Percentiles rank a stretch among this genome's conserved stretches.
These are phyloP conservation scores for Nothocercus julius DNA, from an alignment of 2,113 vertebrate genomes.

Conservation along the genomic window DNA sequence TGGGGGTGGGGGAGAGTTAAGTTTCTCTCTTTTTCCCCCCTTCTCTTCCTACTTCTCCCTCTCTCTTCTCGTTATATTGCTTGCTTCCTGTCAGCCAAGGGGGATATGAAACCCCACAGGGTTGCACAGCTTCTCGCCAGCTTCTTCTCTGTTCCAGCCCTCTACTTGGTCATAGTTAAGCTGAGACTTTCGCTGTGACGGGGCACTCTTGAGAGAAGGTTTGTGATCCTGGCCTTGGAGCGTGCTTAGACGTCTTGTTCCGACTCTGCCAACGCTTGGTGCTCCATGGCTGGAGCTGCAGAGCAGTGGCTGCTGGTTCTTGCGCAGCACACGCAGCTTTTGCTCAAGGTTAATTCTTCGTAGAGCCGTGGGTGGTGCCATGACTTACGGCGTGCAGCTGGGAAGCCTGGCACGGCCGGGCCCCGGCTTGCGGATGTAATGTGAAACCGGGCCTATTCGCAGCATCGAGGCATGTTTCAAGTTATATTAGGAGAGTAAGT, in stretches of 20 bases:
- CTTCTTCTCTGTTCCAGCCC: constrained; percentile 1
- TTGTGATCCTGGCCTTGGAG: background rate
- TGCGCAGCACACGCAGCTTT: background rate
- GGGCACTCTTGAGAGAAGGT: background rate
- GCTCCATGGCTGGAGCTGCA: background rate
- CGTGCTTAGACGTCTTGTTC: background rate
- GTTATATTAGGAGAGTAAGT: background rate
- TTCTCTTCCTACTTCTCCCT: constrained; percentile 38
- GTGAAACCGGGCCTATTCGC: fast-evolving
- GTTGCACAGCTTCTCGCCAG: background rate
- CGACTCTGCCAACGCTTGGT: fast-evolving
- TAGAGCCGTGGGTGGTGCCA: fast-evolving
- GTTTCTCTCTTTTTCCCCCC: background rate
- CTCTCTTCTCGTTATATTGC: constrained; percentile 38
- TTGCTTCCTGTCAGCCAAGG: constrained; percentile 26
- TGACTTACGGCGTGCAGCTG: background rate
- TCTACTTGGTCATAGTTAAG: background rate
- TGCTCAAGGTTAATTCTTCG: background rate
- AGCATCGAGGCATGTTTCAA: background rate
- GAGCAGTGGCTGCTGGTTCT: background rate
- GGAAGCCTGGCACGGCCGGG: background rate
- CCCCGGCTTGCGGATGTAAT: fast-evolving
- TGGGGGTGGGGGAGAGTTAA: too few species aligned
- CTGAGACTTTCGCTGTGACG: background rate
- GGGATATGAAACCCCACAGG: background rate